Conservation (phyloP, 2,113 vertebrate genomes). For the Thermophis baileyi region DNA sequence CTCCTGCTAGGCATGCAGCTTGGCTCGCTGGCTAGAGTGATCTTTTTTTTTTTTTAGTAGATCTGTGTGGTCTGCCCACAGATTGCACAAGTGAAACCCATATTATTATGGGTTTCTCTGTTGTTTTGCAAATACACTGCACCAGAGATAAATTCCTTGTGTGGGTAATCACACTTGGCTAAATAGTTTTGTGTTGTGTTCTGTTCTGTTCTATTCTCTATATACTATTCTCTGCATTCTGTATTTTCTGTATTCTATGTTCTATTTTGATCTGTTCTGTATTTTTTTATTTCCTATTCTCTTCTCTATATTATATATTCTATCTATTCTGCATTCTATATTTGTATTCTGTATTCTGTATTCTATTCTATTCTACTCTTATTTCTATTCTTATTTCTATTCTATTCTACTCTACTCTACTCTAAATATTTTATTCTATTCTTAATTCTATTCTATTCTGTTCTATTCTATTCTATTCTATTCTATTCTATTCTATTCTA, state of each 20-base stretch:
- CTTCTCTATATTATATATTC: too few relatives aligned
- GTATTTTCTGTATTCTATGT: neutral
- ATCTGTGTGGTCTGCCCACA: too few relatives aligned
- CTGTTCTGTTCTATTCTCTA: neutral
- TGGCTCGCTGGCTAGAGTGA: neutral
- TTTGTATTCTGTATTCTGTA: too few relatives aligned
- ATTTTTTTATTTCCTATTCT: neutral
- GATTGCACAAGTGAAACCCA: neutral
- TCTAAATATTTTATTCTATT: too few relatives aligned
- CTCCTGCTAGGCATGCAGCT: too few relatives aligned
- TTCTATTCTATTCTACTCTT: too few relatives aligned
- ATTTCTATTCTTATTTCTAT: too few relatives aligned
- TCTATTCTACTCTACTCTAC: too few relatives aligned
- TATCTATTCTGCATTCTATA: too few relatives aligned
- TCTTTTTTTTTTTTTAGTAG: neutral
- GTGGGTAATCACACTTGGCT: neutral
- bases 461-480: too few relatives aligned
- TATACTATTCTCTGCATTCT: neutral
- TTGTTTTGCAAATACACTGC: neutral
- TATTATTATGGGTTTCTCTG: neutral
- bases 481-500: too few relatives aligned
- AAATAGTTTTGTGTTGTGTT: neutral
- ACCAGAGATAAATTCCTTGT: neutral
- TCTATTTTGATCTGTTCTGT: neutral
- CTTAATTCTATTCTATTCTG: too few relatives aligned